A percentile compares a stretch with the other conserved stretches of the same genome.
These are phyloP conservation scores for Gastracanthus pulcherrimus DNA, from an alignment of 2,888 invertebrate genomes.

Conservation along the genomic window DNA sequence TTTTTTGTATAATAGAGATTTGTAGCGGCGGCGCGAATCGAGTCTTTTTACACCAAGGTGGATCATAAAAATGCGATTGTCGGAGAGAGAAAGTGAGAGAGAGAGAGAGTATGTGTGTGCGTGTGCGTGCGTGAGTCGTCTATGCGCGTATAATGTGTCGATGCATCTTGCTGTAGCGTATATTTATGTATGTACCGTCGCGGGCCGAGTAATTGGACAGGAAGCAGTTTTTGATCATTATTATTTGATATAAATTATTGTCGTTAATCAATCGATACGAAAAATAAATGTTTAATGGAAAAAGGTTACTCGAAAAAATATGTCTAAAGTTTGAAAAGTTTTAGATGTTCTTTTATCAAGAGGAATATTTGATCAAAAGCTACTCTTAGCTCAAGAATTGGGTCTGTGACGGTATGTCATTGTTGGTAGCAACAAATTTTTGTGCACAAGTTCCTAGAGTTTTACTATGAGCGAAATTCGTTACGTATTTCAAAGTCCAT, in stretches of 20 bases:
- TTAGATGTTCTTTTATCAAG: no score
- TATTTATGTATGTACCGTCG: neutral
- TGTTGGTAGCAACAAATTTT: slow-evolving; percentile 10
- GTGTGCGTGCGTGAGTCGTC: slow-evolving; percentile 45
- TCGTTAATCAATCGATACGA: no score
- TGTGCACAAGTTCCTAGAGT: slow-evolving; percentile 43
- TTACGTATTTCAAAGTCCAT: neutral
- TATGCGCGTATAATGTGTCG: slow-evolving; percentile 17
- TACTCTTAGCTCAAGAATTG: no score
- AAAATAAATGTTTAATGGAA: no score
- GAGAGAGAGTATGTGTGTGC: no score
- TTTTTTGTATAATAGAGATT: slow-evolving; percentile 5
- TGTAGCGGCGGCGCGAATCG: slow-evolving; percentile 20
- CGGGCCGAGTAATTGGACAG: no score
- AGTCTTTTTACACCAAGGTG: slow-evolving; percentile 7
- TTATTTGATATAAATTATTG: no score
- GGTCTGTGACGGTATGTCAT: no score
- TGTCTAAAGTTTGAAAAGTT: no score
- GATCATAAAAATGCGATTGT: neutral
- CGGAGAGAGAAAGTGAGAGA: neutral
- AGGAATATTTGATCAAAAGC: no score
- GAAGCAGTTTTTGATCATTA: no score
- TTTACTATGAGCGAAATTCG: slow-evolving; percentile 25
- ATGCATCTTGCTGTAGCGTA: slow-evolving; percentile 36
- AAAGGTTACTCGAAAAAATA: no score